These are phyloP conservation scores for Caenorhabditis uteleia DNA, from an alignment of 2,888 invertebrate species.

Conservation along the genomic window DNA sequence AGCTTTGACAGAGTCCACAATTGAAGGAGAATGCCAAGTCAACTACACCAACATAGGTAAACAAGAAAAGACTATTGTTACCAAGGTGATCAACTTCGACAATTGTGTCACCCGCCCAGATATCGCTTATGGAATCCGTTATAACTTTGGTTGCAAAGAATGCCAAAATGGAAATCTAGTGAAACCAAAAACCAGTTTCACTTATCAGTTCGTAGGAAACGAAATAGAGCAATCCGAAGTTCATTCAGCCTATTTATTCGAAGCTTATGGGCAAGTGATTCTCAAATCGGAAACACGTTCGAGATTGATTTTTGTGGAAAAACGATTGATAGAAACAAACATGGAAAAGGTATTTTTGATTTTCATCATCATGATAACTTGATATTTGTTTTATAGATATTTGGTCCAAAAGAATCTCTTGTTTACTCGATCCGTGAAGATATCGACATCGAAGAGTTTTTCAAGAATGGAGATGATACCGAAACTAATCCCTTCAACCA, in stretches of 20 bases:
- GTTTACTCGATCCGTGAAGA: slow-evolving; percentile 40
- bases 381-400: slow-evolving; percentile 18
- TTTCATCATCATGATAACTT: not conserved
- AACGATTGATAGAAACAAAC: slow-evolving; percentile 18
- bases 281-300: slow-evolving; percentile 21
- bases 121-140: slow-evolving; percentile 25
- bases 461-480: slow-evolving; percentile 47
- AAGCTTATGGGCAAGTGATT: slow-evolving; percentile 14
- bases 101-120: slow-evolving; percentile 67
- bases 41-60: slow-evolving; percentile 30
- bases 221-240: slow-evolving; percentile 13
- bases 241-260: slow-evolving; percentile 20
- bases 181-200: slow-evolving; percentile 23
- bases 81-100: slow-evolving; percentile 70
- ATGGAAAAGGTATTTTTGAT: slow-evolving; percentile 19
- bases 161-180: slow-evolving; percentile 14
- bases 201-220: slow-evolving; percentile 20
- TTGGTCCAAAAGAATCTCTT: slow-evolving; percentile 32
- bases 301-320: slow-evolving; percentile 10
- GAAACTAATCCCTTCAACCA: slow-evolving; percentile 28
- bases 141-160: slow-evolving; percentile 27
- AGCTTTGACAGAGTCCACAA: slow-evolving; percentile 31
- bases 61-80: slow-evolving; percentile 9
- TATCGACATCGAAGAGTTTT: slow-evolving; percentile 41
- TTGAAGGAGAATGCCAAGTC: slow-evolving; percentile 61